Evolutionary conservation across 2,888 invertebrate species (phyloP), one percentile per base, ranked within the genome.

Genomic region (Acrocyrtus sp.): DNA sequence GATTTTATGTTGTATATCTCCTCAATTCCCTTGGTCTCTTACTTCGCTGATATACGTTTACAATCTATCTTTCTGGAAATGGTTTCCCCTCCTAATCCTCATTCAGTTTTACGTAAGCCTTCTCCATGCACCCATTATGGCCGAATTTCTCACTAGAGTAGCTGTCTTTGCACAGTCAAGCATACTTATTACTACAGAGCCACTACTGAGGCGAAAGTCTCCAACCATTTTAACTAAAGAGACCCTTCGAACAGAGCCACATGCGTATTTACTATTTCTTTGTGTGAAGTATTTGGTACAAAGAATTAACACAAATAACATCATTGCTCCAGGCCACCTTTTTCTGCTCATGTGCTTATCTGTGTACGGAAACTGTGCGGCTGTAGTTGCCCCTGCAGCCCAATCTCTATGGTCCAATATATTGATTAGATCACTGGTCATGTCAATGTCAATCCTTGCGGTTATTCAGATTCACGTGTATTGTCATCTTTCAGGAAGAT

Each of bases 51-150:
- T 56, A 22, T 47, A n/a, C 15, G 51, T 45, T 0, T 54, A 45
- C 63, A 43, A 56, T 12, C 29, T 65, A 21, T 47, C 54, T 2
- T 57, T 57, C 43, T 41, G 56, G 22, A 48, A 24, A 48, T 65
- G 54, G 65, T 54, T 65, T 34, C 65, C 65, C 5, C 8, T 65
- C 10, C 19, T 65, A 2, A 12, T 21, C 6, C 5, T 19, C 2
- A 5, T 65, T 8, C 65, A 65, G 34, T 29, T 56, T 15, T 54
- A 56, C 22, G 22, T 65, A 29, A 22, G n/a, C 19, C 6, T 48
- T 10, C 27, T 34, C 2, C 22, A 24, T 10, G 24, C 47, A 1
- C 8, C 41, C 8, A 29, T 58, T 10, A 43, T 67, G 6, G 50
- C 43, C 8, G 67, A 67, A 29, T n/a, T 43, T 17, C 51, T 67